These are phyloP conservation scores for Noctua janthina DNA, from an alignment of 2,888 invertebrate genomes.

Conservation along the genomic window DNA sequence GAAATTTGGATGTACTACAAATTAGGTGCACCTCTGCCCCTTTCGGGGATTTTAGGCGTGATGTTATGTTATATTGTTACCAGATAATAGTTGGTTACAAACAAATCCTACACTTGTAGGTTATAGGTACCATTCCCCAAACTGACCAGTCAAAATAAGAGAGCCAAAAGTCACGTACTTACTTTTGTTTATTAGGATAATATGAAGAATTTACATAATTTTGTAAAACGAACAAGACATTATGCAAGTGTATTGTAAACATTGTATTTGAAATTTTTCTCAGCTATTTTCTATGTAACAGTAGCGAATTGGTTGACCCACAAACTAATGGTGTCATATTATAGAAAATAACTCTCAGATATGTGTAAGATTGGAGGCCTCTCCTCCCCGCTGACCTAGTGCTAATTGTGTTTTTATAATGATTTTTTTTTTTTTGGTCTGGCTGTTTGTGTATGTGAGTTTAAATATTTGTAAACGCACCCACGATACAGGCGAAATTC, in stretches of 20 bases:
- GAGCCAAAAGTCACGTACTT: slow-evolving; percentile 9
- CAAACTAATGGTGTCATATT: slow-evolving; percentile 37
- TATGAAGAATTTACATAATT: slow-evolving; percentile 14
- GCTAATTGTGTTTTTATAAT: not conserved
- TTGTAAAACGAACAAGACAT: slow-evolving; percentile 27
- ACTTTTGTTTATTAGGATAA: slow-evolving; percentile 3
- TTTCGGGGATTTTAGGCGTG: not conserved
- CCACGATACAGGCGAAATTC: no score
- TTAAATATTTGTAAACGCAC: no score
- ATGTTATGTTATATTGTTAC: not conserved
- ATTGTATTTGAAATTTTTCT: slow-evolving; percentile 25
- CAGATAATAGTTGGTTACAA: not conserved
- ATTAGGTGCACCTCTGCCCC: not conserved
- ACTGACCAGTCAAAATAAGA: not conserved
- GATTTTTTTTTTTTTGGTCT: no score
- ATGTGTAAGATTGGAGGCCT: not conserved
- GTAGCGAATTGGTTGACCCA: slow-evolving; percentile 44
- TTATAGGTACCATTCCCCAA: not conserved
- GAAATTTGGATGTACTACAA: not conserved
- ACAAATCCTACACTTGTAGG: not conserved
- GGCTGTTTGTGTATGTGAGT: no score
- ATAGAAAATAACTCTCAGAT: not conserved
- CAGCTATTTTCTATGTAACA: slow-evolving; percentile 35
- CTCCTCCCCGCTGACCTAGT: not conserved
- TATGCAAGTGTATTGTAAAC: slow-evolving; percentile 47